phyloP scores from a whole-genome alignment of 2,113 vertebrate species.

The Prinia subflava region DNA sequence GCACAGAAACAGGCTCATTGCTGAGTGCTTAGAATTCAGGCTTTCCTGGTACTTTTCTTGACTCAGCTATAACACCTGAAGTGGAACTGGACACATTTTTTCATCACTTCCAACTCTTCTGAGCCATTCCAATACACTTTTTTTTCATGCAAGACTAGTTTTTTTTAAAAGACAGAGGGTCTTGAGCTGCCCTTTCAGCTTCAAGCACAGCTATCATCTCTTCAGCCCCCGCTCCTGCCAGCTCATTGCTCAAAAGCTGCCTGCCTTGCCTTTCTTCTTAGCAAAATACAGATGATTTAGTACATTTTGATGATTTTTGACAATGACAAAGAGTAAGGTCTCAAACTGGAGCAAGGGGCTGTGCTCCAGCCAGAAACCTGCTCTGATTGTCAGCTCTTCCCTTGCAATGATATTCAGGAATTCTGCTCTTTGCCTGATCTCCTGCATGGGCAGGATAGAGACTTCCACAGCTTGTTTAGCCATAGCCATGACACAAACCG shows the following conservation, averaged over 20 bases:
- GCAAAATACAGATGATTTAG: neutral
- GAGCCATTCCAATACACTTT: neutral
- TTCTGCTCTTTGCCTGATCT: neutral
- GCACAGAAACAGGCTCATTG: neutral
- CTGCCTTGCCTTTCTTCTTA: neutral
- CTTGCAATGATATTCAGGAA: neutral
- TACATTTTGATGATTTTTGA: neutral
- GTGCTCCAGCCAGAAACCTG: neutral
- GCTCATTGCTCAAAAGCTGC: neutral
- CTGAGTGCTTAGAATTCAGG: neutral
- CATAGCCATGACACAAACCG: neutral
- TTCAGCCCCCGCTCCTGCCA: neutral
- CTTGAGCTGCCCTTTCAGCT: neutral
- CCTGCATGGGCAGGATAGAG: neutral
- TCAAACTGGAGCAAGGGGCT: neutral
- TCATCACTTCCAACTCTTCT: neutral
- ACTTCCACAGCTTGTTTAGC: neutral
- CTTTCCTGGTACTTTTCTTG: neutral
- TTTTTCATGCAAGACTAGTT: neutral
- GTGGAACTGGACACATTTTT: neutral
- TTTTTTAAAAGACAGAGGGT: neutral
- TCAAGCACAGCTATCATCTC: accelerated
- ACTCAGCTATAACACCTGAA: neutral
- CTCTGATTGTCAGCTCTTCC: neutral
- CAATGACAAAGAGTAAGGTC: neutral